A percentile compares a stretch with the other conserved stretches of the same genome.
These are phyloP conservation scores for Nephrocerus scutellatus DNA, from an alignment of 2,888 invertebrate species.

Conservation along the genomic window DNA sequence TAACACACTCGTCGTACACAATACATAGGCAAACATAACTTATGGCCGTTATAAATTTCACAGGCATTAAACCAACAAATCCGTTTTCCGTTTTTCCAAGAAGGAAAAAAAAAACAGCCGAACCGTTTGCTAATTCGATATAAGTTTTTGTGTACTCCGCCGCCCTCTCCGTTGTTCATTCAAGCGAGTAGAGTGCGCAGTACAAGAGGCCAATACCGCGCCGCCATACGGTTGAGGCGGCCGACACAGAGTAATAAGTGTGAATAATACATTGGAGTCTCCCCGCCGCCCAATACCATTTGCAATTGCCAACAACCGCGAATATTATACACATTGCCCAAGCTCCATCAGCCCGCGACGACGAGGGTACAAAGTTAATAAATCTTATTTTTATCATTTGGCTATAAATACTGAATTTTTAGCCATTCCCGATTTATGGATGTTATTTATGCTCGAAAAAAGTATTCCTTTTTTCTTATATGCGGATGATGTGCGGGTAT, in stretches of 20 bases:
- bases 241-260: too few species aligned
- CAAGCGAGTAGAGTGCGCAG: neutral
- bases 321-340: too few species aligned
- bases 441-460: slow-evolving; percentile 47
- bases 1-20: too few species aligned
- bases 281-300: too few species aligned
- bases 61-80: slow-evolving; percentile 10
- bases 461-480: too few species aligned
- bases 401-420: slow-evolving; percentile 49
- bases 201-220: neutral
- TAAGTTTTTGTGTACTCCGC: too few species aligned
- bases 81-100: slow-evolving; percentile 7
- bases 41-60: slow-evolving; percentile 10
- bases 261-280: too few species aligned
- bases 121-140: too few species aligned
- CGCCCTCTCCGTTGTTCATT: too few species aligned
- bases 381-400: slow-evolving; percentile 49
- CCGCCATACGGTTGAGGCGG: slow-evolving; percentile 1
- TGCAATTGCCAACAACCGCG: too few species aligned
- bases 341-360: too few species aligned
- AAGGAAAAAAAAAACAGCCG: neutral
- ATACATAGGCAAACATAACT: neutral
- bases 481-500: too few species aligned
- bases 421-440: slow-evolving; percentile 49
- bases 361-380: slow-evolving; percentile 49